These are phyloP conservation scores for Nesogale talazaci DNA, from an alignment of 2,113 vertebrate species.

Conservation along the genomic window DNA sequence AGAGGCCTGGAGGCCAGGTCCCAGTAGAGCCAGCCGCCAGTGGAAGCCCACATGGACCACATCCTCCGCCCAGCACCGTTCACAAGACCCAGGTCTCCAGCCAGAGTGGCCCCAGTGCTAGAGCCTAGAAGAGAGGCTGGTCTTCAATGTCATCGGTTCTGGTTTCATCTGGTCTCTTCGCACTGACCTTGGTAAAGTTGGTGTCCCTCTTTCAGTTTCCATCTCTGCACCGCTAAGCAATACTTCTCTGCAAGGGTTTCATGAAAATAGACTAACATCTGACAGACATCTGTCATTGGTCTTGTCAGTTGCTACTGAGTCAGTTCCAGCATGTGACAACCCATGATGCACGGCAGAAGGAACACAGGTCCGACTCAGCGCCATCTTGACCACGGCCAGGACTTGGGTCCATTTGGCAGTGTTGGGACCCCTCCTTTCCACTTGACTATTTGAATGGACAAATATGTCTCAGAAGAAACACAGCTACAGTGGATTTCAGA, in stretches of 20 bases:
- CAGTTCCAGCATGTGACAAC: not conserved
- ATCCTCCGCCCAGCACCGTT: not conserved
- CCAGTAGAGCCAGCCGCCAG: not conserved
- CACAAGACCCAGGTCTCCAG: too few species aligned
- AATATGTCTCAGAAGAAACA: not conserved
- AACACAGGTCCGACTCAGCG: not conserved
- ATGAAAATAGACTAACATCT: not conserved
- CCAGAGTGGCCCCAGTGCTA: too few species aligned
- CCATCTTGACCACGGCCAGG: not conserved
- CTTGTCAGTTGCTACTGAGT: not conserved
- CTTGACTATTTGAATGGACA: not conserved
- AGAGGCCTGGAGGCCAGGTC: not conserved
- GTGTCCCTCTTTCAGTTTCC: not conserved
- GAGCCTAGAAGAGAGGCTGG: not conserved
- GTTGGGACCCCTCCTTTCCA: not conserved
- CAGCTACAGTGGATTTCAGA: not conserved
- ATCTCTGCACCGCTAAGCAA: not conserved
- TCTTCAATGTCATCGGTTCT: not conserved
- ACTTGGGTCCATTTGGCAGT: not conserved
- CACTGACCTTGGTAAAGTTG: not conserved
- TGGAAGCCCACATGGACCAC: not conserved
- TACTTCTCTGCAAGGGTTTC: not conserved
- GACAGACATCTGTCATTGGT: not conserved
- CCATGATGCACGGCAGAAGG: not conserved
- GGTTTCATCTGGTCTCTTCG: too few species aligned